Base-by-base conservation (phyloP, 2,113 vertebrate species). In the Atractosteus spatula region DNA sequence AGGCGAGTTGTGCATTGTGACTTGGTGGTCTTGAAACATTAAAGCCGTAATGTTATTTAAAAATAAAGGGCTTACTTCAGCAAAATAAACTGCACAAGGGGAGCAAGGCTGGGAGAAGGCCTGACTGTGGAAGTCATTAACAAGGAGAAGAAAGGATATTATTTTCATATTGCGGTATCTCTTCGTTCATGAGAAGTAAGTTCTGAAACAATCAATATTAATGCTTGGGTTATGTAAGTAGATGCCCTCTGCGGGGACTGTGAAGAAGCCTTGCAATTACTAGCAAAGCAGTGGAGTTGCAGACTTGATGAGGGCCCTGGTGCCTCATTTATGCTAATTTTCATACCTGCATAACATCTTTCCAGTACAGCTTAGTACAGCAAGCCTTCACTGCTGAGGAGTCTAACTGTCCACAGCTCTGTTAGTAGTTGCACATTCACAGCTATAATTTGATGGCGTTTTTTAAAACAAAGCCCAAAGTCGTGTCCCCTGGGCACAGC, bases 201-300 rank as follows among this genome's bases (percentile, higher is more conserved):
- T 86, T 87, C 83, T 77, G 80, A 81, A 83, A 82, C 77, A 81
- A 85, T 91, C 78, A 81, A 88, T 89, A 86, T 84, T 85, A 85
- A 90, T 85, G 77, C 73, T 73, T 72, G 72, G 78, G 80, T 88
- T 88, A 83, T 77, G 76, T 81, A 84, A 87, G 83, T 77, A 75
- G 74, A 81, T 62, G 71, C 66, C 79, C 76, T 81, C 71, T 78
- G 77, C 66, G 71, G 73, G 79, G 76, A 76, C 76, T 11, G 65
- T 54, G 69, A 57, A 62, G 51, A 71, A 73, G 75, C 65, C 55
- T 73, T 56, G 17, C 71, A 51, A 14, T 55, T 71, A 62, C 63
- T 41, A 16, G 77, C 57, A 71, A 75, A 77, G 73, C 73, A 74
- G 62, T 71, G 71, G 75, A 73, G 74, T 71, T 51, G 7, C 69